A percentile compares a stretch with the other conserved stretches of the same genome.
Conservation (phyloP, 2,797 vertebrate species). For the Mormyrops boulengeri region DNA sequence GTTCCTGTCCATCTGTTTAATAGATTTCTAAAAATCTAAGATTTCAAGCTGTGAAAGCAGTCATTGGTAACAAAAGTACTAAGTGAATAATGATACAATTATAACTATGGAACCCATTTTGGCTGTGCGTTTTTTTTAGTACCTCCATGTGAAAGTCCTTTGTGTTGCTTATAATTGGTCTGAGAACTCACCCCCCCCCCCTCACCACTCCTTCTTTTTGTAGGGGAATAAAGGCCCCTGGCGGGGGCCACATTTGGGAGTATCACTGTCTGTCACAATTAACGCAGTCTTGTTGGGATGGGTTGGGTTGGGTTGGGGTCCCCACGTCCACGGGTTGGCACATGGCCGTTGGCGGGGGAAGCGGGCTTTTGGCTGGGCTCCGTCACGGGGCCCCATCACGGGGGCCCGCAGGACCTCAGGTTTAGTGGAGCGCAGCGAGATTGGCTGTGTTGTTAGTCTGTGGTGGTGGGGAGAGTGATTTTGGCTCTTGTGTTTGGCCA, state of each 20-base stretch:
- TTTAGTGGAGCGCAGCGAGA: background rate
- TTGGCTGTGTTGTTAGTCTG: background rate
- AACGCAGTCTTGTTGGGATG: background rate
- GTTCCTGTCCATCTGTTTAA: background rate
- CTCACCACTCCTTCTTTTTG: background rate
- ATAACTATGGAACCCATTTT: background rate
- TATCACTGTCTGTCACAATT: background rate
- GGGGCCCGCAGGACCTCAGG: background rate
- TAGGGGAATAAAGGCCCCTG: background rate
- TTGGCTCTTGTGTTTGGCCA: background rate
- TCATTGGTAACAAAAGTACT: background rate
- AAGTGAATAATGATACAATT: background rate
- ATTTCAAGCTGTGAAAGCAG: background rate
- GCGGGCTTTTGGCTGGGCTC: background rate
- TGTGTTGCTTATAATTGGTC: slow-evolving; percentile 14
- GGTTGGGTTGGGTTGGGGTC: background rate
- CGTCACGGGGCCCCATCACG: background rate
- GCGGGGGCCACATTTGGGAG: background rate
- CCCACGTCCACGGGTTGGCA: background rate
- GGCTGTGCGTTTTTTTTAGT: background rate
- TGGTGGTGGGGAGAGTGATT: background rate
- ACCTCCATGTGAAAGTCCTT: background rate
- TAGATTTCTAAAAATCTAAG: background rate
- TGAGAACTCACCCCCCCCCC: background rate
- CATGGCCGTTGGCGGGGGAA: background rate